phyloP scores from a whole-genome alignment of 2,113 vertebrate genomes.

The Psophia crepitans region DNA sequence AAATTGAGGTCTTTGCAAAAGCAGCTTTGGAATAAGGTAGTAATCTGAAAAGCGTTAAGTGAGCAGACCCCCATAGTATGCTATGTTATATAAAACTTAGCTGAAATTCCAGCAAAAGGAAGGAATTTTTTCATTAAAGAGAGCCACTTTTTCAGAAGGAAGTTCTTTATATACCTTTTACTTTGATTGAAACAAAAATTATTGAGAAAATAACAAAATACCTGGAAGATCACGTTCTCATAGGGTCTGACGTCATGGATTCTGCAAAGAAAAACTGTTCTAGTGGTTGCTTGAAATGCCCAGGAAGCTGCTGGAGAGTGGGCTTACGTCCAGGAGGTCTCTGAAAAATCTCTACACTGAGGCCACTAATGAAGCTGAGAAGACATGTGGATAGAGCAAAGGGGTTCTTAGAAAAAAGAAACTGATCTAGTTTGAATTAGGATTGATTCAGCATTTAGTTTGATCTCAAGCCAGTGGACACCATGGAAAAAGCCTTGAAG shows the following conservation, averaged over 20 bases:
- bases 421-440: background rate
- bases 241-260: background rate
- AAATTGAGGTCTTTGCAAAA: constrained; percentile 46
- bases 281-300: background rate
- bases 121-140: background rate
- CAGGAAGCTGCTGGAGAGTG: background rate
- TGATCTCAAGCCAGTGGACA: background rate
- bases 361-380: background rate
- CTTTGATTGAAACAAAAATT: background rate
- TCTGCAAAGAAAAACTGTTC: background rate
- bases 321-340: background rate
- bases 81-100: background rate
- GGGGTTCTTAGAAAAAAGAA: background rate
- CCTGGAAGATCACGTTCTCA: background rate
- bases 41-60: constrained; percentile 19
- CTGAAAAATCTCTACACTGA: background rate
- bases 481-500: background rate
- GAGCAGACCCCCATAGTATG: background rate
- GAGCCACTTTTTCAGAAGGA: background rate
- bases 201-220: background rate
- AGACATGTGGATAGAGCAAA: background rate
- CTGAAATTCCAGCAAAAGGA: background rate
- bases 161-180: background rate
- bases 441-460: background rate
- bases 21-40: constrained; percentile 22